Evolutionary conservation across 2,888 invertebrate species (phyloP).

Genomic region (Tenthredo amoena): DNA sequence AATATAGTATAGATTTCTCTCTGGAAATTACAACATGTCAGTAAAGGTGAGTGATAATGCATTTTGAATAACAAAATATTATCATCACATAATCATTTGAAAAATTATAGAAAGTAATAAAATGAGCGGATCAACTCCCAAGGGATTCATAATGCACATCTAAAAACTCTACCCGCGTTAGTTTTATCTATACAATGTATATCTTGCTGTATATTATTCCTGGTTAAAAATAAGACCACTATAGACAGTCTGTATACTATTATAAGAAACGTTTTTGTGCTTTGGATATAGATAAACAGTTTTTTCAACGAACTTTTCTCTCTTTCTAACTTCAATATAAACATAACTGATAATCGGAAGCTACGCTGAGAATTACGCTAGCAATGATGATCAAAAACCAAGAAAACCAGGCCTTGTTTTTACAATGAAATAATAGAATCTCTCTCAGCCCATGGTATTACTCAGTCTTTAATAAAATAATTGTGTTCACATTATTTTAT

Average conservation of each 20-base stretch:
- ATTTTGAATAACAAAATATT: constrained; percentile 3
- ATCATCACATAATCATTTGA: background rate
- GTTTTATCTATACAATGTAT: background rate
- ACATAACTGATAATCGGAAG: background rate
- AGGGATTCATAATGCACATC: background rate
- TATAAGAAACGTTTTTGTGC: background rate
- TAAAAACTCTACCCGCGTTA: background rate
- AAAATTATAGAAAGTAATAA: background rate
- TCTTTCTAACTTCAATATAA: background rate
- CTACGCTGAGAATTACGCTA: background rate
- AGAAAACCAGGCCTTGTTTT: background rate
- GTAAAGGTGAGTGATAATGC: constrained; percentile 71
- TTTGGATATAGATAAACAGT: background rate
- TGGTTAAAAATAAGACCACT: constrained; percentile 3
- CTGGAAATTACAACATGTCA: constrained; percentile 70
- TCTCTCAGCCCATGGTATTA: background rate
- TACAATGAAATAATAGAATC: background rate
- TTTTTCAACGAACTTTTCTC: background rate
- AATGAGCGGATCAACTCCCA: background rate
- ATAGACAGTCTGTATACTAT: background rate
- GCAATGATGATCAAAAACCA: background rate
- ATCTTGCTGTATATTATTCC: constrained; percentile 1
- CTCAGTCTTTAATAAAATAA: background rate
- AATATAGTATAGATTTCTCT: constrained; percentile 31
- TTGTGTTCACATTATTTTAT: background rate